Percentiles rank a stretch among this genome's conserved stretches.
Conservation (phyloP, 2,113 vertebrate species). For the Centropus unirufus region DNA sequence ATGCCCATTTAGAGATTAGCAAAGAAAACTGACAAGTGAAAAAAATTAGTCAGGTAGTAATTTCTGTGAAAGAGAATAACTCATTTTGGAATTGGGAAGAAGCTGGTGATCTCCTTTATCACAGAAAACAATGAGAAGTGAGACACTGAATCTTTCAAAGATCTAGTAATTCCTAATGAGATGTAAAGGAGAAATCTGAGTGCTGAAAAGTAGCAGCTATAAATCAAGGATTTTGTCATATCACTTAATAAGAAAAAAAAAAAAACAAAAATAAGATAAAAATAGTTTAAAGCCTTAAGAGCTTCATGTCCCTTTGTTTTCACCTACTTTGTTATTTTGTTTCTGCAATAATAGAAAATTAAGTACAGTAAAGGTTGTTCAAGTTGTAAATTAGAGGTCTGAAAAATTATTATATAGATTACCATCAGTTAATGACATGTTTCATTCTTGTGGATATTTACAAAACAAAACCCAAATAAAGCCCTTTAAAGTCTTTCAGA, state of each 20-base stretch:
- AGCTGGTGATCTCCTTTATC: background rate
- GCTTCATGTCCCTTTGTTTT: background rate
- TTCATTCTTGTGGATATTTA: background rate
- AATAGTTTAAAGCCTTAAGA: background rate
- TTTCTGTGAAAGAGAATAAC: background rate
- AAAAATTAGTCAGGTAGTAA: background rate
- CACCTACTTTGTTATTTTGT: background rate
- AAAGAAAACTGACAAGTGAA: background rate
- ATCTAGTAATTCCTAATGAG: background rate
- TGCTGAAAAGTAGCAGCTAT: background rate
- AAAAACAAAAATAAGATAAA: background rate
- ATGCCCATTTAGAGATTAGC: background rate
- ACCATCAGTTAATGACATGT: background rate
- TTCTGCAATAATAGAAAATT: background rate
- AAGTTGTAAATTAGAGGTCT: background rate
- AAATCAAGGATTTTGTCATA: background rate
- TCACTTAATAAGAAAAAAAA: background rate
- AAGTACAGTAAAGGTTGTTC: background rate
- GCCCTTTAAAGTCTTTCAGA: background rate
- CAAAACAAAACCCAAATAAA: background rate
- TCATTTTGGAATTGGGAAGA: background rate
- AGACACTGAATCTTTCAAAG: background rate
- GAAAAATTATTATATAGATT: background rate
- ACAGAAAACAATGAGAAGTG: background rate
- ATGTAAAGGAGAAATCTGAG: constrained; percentile 8